These are phyloP conservation scores for Mixornis gularis DNA, from an alignment of 2,113 vertebrate species.

Conservation along the genomic window DNA sequence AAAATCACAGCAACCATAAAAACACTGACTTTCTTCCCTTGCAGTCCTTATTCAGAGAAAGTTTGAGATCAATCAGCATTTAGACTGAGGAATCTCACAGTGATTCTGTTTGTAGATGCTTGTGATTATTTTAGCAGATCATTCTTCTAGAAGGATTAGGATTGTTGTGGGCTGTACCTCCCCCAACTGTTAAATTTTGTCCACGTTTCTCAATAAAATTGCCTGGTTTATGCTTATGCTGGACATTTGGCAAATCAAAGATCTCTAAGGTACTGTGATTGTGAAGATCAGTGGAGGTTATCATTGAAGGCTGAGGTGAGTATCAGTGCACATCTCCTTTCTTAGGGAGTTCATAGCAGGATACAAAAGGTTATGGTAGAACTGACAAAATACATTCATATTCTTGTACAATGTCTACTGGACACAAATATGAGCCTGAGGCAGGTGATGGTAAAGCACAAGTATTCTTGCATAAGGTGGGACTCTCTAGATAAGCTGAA, in stretches of 20 bases:
- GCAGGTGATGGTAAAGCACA: not conserved
- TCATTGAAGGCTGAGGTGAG: not conserved
- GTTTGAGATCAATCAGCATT: not conserved
- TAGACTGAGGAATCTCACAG: not conserved
- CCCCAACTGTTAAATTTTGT: not conserved
- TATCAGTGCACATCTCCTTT: not conserved
- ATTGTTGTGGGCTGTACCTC: not conserved
- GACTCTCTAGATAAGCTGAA: not conserved
- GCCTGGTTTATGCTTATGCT: not conserved
- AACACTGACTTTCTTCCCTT: not conserved
- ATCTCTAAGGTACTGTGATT: not conserved
- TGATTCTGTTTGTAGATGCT: not conserved
- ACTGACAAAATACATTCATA: not conserved
- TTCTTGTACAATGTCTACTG: not conserved
- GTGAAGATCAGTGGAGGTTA: not conserved
- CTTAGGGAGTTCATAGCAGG: not conserved
- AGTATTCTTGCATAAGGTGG: not conserved
- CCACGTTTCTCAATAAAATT: not conserved
- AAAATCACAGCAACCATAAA: not conserved
- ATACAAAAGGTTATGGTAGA: not conserved
- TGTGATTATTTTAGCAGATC: not conserved
- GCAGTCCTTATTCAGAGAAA: not conserved
- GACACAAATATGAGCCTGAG: not conserved
- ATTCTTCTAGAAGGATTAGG: not conserved
- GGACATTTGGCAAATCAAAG: not conserved